Evolutionary conservation across 1,140 invertebrate species (phyloP), one percentile per base, ranked within the genome.

Genomic region (Achatina immaculata): DNA sequence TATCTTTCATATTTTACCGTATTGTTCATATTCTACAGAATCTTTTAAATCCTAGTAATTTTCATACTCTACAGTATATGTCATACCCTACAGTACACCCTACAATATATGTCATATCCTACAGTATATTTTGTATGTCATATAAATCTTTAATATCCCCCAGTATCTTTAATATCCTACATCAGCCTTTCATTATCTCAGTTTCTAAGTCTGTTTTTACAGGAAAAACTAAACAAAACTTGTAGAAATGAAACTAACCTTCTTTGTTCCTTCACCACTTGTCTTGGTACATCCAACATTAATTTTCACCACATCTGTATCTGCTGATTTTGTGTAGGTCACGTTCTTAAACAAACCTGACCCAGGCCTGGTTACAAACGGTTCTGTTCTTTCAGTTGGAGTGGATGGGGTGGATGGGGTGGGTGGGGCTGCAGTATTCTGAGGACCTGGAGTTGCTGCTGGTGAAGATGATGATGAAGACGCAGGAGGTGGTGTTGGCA

Each of bases 241-340:
- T n/a, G n/a, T n/a, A n/a, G n/a, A n/a, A n/a, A n/a, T n/a, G n/a
- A 65, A 65, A 43, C 31, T 42, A 68, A 78, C 76, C 76, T 78
- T 78, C 31, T 68, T 78, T 28, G 76, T 78, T 34, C 65, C 76
- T 68, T 68, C 76, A 28, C 76, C 65, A n/a, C 34, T 78, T 1
- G 21, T 43, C 38, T 48, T 68, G 40, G 43, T 40, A 19, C 58
- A 78, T n/a, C 48, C 65, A 31, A 78, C 76, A 55, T 78, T 78
- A 16, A 78, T 78, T 28, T 78, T 78, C 4, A 78, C 76, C 7
- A 78, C 48, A 68, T 78, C 76, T 1, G 75, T 78, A 36, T 65
- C 62, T 1, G 55, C 16, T 9, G 75, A 78, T 31, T 65, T 78
- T 4, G 75, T 78, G 75, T 78, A 78, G 55, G 75, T 65, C 4